Evolutionary conservation across 1,140 invertebrate species (phyloP), one percentile per base, ranked within the genome.

Genomic region (Wiebesia pumilae): DNA sequence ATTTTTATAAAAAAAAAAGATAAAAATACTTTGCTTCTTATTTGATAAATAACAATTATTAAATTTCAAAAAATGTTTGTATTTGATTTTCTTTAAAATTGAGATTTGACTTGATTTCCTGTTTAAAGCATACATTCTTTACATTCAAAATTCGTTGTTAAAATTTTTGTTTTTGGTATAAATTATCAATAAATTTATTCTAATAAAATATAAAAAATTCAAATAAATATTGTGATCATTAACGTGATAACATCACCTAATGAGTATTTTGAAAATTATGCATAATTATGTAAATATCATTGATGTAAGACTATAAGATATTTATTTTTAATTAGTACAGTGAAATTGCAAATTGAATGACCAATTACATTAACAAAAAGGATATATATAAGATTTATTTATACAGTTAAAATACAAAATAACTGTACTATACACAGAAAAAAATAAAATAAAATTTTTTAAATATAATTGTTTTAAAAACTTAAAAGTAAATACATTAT

Each of bases 371-470:
- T 77, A 83, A 85, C 81, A 58, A 81, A 24, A 40, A 73, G 67
- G n/a, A n/a, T n/a, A 79, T 80, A 24, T 78, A 73, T 73, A 58
- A 77, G 14, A 86, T 83, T 65, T 33, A 65, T 81, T 81, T 80
- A 78, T 82, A 84, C 21, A 38, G n/a, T 78, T 43, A 77, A 88
- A 81, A 43, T 83, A 71, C 83, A 82, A 80, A 54, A 71, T 84
- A 62, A 86, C 67, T 77, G 84, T 87, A 86, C 81, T 43, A 54
- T 84, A 86, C 69, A 87, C 78, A 88, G 83, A 27, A 69, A 82
- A 80, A 38, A 71, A 47, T 47, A 71, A 62, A 71, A 75, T 51
- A 54, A 85, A 38, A 80, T 62, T 38, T 77, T 83, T 75, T 58
- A 62, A 62, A 19, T n/a, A 38, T 30, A 47, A 81, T 43, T 82